These are phyloP conservation scores for Nothocercus nigrocapillus DNA, from an alignment of 2,113 vertebrate species.

Conservation along the genomic window DNA sequence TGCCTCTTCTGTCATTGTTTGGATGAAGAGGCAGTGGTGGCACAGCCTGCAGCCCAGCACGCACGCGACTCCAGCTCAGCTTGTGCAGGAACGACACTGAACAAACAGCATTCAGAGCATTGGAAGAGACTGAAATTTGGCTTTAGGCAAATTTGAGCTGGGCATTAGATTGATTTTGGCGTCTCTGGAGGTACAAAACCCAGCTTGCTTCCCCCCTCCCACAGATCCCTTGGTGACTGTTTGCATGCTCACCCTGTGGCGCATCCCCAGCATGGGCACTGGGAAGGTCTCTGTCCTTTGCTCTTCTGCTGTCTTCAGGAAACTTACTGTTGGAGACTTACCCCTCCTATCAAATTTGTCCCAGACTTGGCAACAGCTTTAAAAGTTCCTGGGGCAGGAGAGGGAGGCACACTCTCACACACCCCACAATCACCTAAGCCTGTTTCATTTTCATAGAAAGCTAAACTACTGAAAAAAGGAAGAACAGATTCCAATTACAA, in stretches of 20 bases:
- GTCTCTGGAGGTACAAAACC: not conserved
- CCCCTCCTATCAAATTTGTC: not conserved
- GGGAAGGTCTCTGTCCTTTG: not conserved
- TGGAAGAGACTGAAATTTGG: not conserved
- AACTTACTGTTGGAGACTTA: not conserved
- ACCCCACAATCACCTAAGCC: not conserved
- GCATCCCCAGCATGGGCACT: fast-evolving
- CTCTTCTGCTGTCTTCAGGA: not conserved
- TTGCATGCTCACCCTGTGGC: not conserved
- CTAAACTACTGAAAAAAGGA: not conserved
- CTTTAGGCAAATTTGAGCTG: not conserved
- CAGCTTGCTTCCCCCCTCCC: not conserved
- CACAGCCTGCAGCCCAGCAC: not conserved
- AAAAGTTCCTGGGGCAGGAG: not conserved
- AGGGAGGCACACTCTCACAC: not conserved
- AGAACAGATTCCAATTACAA: not conserved
- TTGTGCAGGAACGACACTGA: fast-evolving
- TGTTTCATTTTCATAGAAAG: not conserved
- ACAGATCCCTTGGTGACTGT: not conserved
- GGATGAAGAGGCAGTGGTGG: not conserved
- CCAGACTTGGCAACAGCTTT: not conserved
- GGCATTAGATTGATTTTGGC: not conserved
- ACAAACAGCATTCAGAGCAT: not conserved
- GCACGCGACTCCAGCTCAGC: fast-evolving
- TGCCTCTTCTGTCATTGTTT: fast-evolving